Base-by-base conservation (phyloP, 2,888 invertebrate species). In the Andrena marginata region DNA sequence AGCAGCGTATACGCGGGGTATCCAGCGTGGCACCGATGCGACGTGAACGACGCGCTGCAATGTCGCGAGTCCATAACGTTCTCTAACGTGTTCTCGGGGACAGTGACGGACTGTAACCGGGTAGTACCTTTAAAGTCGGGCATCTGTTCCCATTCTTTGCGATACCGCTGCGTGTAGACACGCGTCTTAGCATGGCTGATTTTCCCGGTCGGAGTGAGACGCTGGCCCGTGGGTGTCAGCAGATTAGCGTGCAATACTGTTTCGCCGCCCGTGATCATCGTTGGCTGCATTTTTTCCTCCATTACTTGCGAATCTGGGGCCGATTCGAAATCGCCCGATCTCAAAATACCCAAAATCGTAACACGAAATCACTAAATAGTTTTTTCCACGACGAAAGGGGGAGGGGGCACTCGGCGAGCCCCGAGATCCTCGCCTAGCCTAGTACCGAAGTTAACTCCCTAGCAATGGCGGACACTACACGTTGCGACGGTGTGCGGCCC, bases 61-160 rank as follows among this genome's bases (percentile, higher is more conserved):
- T 26, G 31, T n/a, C 49, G n/a, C 42, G 29, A 10, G 35, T 20
- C 71, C 71, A 13, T 31, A 48, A 23, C 26, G n/a, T 65, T 20
- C 16, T n/a, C 16, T 62, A 13, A 0, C 8, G 20, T 56, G 67
- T 8, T 65, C 60, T 54, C n/a, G 26, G 23, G 42, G n/a, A 23
- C 48, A 48, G 35, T 35, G 29, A 63, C 49, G n/a, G 62, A 29
- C 26, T 62, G 67, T 71, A 67, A 71, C 67, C 10, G 33, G 35
- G n/a, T 68, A 26, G 81, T 94, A 96, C 95, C 96, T 95, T 95
- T 95, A 91, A 96, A 96, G 93, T 95, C 95, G 0, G 95, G 94
- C 95, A 95, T 95, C 85, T 94, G 93, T 90, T 96, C 96, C 96
- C 96, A 95, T 84, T 95, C 95, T 86, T 94, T 94, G 23, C 96